Evolutionary conservation across 2,797 vertebrate genomes (phyloP).

Genomic region (Catamblyrhynchus diadema): DNA sequence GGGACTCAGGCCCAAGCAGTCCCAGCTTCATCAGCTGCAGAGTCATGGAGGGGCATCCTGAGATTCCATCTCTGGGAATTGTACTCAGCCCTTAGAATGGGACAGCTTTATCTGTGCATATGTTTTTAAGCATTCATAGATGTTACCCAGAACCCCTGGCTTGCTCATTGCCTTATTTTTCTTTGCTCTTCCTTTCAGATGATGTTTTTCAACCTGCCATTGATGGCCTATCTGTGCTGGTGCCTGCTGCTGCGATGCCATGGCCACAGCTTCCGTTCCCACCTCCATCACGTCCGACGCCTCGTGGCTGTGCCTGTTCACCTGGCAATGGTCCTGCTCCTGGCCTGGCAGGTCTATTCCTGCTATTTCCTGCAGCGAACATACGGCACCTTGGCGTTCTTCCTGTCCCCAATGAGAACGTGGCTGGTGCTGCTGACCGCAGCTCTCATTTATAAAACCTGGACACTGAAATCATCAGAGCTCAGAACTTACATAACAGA

Average conservation of each 20-base stretch:
- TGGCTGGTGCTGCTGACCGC: constrained; percentile 85
- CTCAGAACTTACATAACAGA: constrained; percentile 70
- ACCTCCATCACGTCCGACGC: constrained; percentile 74
- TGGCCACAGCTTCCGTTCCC: constrained; percentile 85
- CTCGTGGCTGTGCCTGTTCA: constrained; percentile 74
- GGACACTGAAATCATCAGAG: constrained; percentile 76
- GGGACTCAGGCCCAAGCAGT: neutral
- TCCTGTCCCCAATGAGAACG: constrained; percentile 89
- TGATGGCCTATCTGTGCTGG: constrained; percentile 93
- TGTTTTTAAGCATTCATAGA: neutral
- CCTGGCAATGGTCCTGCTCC: constrained; percentile 82
- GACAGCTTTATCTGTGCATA: neutral
- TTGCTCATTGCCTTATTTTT: neutral
- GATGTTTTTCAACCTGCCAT: constrained; percentile 92
- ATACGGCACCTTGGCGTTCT: constrained; percentile 85
- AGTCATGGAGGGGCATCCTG: neutral
- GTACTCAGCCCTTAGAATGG: neutral
- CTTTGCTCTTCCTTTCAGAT: constrained; percentile 75
- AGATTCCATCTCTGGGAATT: neutral
- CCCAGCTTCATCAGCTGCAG: neutral
- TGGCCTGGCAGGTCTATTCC: constrained; percentile 89
- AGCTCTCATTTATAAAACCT: constrained; percentile 82
- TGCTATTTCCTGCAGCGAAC: constrained; percentile 88
- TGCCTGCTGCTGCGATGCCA: constrained; percentile 86
- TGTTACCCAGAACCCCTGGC: neutral